Evolutionary conservation across 2,113 vertebrate genomes (phyloP), one percentile per base, ranked within the genome.

Genomic region (Osmerus mordax): DNA sequence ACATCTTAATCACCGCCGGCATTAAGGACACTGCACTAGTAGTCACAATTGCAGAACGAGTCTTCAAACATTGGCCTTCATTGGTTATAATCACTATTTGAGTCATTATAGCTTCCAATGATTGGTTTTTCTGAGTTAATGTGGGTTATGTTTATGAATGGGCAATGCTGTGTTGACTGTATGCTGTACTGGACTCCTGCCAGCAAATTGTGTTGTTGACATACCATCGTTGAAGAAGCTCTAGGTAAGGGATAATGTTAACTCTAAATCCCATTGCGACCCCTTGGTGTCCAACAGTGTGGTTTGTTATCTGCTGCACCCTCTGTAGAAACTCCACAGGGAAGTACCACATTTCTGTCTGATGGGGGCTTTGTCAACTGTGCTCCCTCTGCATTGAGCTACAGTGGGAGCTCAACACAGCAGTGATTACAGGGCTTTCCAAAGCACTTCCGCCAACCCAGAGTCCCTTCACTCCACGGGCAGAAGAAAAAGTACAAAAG

Each of bases 401-500:
- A 79, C 85, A 60, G 67, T 78, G 80, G 85, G 83, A 87, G 68
- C 60, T 81, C 76, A 84, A 71, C 83, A 67, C 81, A 74, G 53
- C 69, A 75, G 78, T 79, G 73, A 79, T 78, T 62, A 71, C 56
- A 72, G 77, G 78, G 86, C 75, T 83, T 74, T 85, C 88, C 71
- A 74, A 77, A 81, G 79, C 74, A 75, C 74, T 79, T 78, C 71
- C 83, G 71, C 70, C 81, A 82, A 78, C 85, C 76, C 73, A 70
- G 78, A 84, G 86, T 81, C 74, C 82, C 81, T 84, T 47, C 9
- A 47, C 66, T 83, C 79, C 84, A 88, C 25, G 82, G 85, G 75
- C 85, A 82, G 75, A 56, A 87, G 83, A 79, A 88, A 87, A 89
- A 91, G 84, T 79, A 90, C 86, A 89, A 88, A 90, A 85, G 87